Conservation (phyloP, 2,888 invertebrate species). For the Listrodromus nycthemerus region DNA sequence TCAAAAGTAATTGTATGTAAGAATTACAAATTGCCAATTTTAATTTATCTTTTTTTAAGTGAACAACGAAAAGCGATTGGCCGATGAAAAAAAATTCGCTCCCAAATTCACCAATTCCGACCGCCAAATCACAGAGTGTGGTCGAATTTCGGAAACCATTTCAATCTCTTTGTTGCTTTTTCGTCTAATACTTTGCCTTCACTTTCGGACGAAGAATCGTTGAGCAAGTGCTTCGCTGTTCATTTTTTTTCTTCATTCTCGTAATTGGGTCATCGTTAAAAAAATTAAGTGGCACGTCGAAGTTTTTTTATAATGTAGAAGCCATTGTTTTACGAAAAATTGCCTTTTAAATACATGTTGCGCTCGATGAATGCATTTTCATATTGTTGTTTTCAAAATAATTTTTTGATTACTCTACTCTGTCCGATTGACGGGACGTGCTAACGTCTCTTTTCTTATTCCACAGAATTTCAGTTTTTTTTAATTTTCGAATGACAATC, state of each 20-base stretch:
- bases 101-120: neutral
- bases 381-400: neutral
- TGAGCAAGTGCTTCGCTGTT: slow-evolving; percentile 57
- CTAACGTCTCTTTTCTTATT: slow-evolving; percentile 2
- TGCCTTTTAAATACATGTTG: neutral
- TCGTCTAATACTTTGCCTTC: neutral
- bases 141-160: neutral
- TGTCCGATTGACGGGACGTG: slow-evolving; percentile 21
- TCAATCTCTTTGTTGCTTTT: slow-evolving; percentile 9
- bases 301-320: neutral
- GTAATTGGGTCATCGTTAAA: neutral
- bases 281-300: slow-evolving; percentile 40
- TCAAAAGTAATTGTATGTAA: too few species aligned
- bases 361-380: neutral
- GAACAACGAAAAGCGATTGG: neutral
- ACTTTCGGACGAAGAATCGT: slow-evolving; percentile 46
- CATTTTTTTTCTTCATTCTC: slow-evolving; percentile 6
- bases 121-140: neutral
- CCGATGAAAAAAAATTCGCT: neutral
- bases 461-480: slow-evolving; percentile 2
- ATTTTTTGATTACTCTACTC: neutral
- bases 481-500: slow-evolving; percentile 1
- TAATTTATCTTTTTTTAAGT: neutral
- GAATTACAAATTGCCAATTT: neutral
- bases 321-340: neutral